Evolutionary conservation across 2,888 invertebrate genomes (phyloP).

Genomic region (Aromia moschata): DNA sequence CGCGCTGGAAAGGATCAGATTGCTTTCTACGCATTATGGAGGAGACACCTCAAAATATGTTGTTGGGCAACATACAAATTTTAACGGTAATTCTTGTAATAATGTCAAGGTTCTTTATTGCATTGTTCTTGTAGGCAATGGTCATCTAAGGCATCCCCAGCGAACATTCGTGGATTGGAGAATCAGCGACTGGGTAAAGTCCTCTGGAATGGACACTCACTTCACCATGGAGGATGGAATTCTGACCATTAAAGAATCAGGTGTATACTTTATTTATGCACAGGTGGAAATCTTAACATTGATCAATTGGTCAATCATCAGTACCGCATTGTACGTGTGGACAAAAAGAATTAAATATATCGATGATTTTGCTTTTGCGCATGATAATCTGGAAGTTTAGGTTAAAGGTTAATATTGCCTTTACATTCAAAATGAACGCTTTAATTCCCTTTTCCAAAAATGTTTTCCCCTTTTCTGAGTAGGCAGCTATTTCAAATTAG

Average conservation of each 20-base stretch:
- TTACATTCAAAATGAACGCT: no score
- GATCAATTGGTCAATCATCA: no score
- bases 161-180: conserved; percentile 75
- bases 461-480: no score
- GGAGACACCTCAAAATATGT: conserved; percentile 71
- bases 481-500: no score
- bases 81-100: conserved; percentile 70
- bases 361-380: no score
- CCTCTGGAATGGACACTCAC: conserved; percentile 69
- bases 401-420: no score
- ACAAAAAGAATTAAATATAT: no score
- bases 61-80: conserved; percentile 67
- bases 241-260: conserved; percentile 74
- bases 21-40: conserved; percentile 70
- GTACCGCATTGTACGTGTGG: no score
- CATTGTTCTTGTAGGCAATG: conserved; percentile 74
- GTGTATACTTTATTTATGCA: conserved; percentile 81
- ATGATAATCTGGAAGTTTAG: no score
- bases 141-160: conserved; percentile 71
- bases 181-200: conserved; percentile 70
- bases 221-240: conserved; percentile 72
- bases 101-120: no score
- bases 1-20: conserved; percentile 55
- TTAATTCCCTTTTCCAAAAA: no score
- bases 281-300: no score